These are phyloP conservation scores for Protonemura montana DNA, from an alignment of 2,888 invertebrate genomes.

Conservation along the genomic window DNA sequence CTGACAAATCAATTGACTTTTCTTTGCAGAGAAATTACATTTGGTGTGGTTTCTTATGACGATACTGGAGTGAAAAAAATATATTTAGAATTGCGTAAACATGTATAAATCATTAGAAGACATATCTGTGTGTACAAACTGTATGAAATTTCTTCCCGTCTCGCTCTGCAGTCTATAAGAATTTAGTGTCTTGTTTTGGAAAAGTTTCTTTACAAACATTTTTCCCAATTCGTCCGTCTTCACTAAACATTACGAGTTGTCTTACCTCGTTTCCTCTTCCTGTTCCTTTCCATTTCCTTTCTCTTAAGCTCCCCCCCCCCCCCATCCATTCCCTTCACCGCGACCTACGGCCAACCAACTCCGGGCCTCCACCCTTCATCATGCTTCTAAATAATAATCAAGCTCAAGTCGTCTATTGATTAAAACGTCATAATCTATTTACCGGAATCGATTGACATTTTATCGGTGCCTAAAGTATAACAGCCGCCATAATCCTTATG, in stretches of 20 bases:
- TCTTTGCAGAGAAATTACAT: no score
- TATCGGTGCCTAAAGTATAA: background rate
- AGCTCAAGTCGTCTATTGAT: background rate
- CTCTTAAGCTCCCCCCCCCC: background rate
- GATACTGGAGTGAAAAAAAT: background rate
- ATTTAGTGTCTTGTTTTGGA: conserved; percentile 41
- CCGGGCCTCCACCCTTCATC: background rate
- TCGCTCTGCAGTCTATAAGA: conserved; percentile 20
- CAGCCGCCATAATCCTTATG: background rate
- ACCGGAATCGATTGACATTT: background rate
- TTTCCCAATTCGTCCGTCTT: conserved; percentile 34
- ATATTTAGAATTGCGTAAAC: conserved; percentile 27
- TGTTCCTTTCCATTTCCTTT: conserved; percentile 37
- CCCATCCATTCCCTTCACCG: no score
- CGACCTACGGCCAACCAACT: background rate
- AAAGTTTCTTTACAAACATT: conserved; percentile 32
- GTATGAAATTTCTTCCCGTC: conserved; percentile 10
- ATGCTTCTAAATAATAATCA: conserved; percentile 28
- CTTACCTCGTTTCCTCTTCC: conserved; percentile 35
- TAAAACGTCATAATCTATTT: background rate
- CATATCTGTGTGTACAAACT: background rate
- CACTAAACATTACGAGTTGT: conserved; percentile 34
- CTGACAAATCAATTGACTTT: no score
- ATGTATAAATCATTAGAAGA: conserved; percentile 29
- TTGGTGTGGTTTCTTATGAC: background rate